Percentiles rank a stretch among this genome's conserved stretches.
Conservation (phyloP, 1,140 invertebrate genomes). For the Diorhabda carinulata region DNA sequence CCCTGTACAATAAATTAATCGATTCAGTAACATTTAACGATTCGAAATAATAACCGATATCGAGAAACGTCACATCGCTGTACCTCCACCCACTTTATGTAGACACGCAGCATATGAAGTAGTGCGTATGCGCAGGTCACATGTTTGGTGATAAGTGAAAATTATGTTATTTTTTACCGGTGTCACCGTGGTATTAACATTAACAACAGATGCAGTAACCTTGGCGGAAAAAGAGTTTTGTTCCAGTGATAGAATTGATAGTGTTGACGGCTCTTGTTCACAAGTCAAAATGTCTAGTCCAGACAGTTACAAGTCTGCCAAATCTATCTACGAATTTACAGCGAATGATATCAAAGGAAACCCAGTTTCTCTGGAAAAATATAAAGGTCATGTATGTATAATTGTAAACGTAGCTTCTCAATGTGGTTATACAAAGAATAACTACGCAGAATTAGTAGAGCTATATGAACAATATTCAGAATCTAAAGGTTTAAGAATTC, state of each 20-base stretch:
- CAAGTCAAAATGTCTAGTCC: not conserved
- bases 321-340: constrained; percentile 70
- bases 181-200: not conserved
- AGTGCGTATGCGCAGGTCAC: too few species aligned
- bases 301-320: constrained; percentile 56
- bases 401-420: constrained; percentile 85
- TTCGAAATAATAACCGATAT: too few species aligned
- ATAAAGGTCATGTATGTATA: constrained; percentile 64
- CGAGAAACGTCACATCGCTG: too few species aligned
- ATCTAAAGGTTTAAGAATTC: constrained; percentile 62
- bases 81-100: too few species aligned
- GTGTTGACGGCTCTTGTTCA: not conserved
- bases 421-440: constrained; percentile 74
- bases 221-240: not conserved
- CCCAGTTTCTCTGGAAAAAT: constrained; percentile 66
- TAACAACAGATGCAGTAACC: not conserved
- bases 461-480: constrained; percentile 68
- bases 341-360: constrained; percentile 71
- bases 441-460: constrained; percentile 73
- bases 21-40: too few species aligned
- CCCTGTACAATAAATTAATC: too few species aligned
- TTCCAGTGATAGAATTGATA: not conserved
- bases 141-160: too few species aligned
- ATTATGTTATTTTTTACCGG: not conserved
- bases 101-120: too few species aligned